Conservation (phyloP, 2,888 invertebrate genomes). For the Epistrophe grossulariae region DNA sequence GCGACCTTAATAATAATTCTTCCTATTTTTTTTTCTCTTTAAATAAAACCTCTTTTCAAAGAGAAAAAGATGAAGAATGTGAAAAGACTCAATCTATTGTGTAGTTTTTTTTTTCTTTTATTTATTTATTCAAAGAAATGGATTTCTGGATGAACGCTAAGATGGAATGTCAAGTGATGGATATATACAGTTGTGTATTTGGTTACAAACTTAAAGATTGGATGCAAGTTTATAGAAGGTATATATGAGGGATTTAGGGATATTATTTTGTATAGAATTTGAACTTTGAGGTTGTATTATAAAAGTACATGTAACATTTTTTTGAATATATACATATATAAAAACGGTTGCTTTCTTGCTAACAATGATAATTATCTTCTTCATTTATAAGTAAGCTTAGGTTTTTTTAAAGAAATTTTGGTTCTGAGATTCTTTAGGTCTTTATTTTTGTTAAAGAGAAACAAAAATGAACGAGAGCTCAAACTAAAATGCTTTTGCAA, state of each 20-base stretch:
- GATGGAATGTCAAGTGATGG: slow-evolving; percentile 35
- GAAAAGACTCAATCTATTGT: slow-evolving; percentile 9
- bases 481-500: no score
- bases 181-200: background rate
- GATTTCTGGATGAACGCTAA: background rate
- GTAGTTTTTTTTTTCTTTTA: slow-evolving; percentile 5
- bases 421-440: no score
- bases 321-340: no score
- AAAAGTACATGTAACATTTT: background rate
- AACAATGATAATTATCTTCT: no score
- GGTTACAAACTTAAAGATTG: background rate
- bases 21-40: slow-evolving; percentile 7
- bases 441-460: no score
- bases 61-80: slow-evolving; percentile 11
- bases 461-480: no score
- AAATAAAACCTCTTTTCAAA: slow-evolving; percentile 37
- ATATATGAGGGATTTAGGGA: background rate
- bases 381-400: no score
- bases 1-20: slow-evolving; percentile 44
- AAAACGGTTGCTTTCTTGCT: no score
- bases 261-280: background rate
- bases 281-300: background rate
- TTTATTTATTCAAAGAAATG: slow-evolving; percentile 13
- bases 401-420: no score
- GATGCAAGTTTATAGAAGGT: background rate